Conservation (phyloP, 2,797 vertebrate genomes). For the Notamacropus eugenii region DNA sequence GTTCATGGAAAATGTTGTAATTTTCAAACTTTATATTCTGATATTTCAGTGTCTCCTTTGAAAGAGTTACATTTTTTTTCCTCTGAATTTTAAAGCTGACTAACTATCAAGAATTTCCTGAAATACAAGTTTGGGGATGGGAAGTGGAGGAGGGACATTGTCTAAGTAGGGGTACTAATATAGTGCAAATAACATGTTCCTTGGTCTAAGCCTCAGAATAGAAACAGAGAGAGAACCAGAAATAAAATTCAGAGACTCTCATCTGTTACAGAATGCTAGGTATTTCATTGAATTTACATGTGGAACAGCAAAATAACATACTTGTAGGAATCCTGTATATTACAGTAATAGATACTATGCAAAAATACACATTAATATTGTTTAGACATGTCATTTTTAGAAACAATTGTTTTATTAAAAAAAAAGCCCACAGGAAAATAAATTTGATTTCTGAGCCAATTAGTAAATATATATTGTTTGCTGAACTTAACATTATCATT, state of each 20-base stretch:
- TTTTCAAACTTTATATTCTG: background rate
- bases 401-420: background rate
- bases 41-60: background rate
- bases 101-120: background rate
- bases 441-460: background rate
- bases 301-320: background rate
- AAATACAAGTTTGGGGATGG: background rate
- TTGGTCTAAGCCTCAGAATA: background rate
- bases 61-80: background rate
- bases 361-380: background rate
- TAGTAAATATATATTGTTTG: background rate
- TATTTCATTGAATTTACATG: background rate
- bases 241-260: background rate
- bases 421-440: background rate
- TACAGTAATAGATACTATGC: background rate
- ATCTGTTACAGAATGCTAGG: background rate
- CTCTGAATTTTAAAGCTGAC: background rate
- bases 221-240: background rate
- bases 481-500: background rate
- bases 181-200: background rate
- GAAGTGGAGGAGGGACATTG: background rate
- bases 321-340: background rate
- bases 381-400: background rate
- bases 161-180: background rate
- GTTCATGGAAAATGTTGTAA: background rate